A percentile compares a stretch with the other conserved stretches of the same genome.
Conservation (phyloP, 2,113 vertebrate genomes). For the Pundamilia nyererei region DNA sequence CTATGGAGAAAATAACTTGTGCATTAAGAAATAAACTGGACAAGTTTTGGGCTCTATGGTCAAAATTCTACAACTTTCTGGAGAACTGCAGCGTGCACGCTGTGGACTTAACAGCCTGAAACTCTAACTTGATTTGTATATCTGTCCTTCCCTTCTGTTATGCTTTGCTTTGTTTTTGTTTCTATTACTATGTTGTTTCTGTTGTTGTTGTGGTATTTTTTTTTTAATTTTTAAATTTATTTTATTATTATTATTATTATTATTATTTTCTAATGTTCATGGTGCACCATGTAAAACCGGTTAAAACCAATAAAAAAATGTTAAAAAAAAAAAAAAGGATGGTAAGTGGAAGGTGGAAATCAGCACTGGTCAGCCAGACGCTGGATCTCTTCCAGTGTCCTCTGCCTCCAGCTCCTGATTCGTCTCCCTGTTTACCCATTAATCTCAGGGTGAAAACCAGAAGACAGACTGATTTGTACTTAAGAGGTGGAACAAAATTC, state of each 20-base stretch:
- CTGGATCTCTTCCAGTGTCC: too few species aligned
- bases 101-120: neutral
- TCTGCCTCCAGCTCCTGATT: too few species aligned
- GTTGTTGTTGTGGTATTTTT: neutral
- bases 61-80: neutral
- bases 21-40: neutral
- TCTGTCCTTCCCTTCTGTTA: rapidly evolving
- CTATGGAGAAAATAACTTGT: neutral
- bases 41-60: rapidly evolving
- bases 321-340: too few species aligned
- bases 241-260: too few species aligned
- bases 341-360: too few species aligned
- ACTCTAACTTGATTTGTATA: rapidly evolving
- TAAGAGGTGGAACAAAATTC: too few species aligned
- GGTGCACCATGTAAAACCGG: neutral
- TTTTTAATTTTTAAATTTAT: too few species aligned
- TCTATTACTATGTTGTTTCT: neutral
- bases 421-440: too few species aligned
- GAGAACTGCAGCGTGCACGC: neutral
- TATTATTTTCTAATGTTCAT: neutral
- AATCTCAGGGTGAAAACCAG: too few species aligned
- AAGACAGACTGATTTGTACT: too few species aligned
- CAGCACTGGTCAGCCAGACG: too few species aligned
- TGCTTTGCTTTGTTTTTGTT: neutral
- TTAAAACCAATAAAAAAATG: neutral